Conservation (phyloP, 2,113 vertebrate species). For the Podiceps cristatus region DNA sequence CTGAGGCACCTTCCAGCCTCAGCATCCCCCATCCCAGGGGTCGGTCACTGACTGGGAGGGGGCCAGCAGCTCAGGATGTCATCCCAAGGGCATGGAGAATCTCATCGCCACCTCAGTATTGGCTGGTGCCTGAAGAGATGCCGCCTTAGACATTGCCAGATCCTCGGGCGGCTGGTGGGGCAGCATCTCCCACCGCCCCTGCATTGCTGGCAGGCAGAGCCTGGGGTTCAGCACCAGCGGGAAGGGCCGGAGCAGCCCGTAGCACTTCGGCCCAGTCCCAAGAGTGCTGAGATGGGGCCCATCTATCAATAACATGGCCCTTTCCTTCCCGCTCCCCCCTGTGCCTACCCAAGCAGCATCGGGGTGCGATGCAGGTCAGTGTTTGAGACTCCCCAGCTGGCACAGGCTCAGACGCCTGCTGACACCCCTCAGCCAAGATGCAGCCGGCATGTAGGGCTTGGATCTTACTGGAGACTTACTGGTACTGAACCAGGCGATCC, state of each 20-base stretch:
- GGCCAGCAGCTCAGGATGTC: not conserved
- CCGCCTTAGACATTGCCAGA: not conserved
- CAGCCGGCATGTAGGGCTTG: accelerated
- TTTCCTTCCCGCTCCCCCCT: accelerated
- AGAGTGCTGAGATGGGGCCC: not conserved
- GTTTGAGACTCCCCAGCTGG: not conserved
- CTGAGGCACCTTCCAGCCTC: accelerated
- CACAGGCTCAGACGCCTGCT: not conserved
- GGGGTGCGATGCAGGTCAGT: not conserved
- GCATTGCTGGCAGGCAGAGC: not conserved
- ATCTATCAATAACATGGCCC: too few species aligned
- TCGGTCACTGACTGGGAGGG: not conserved
- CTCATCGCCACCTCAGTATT: accelerated
- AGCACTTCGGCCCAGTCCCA: not conserved
- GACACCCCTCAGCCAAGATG: not conserved
- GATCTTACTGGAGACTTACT: not conserved
- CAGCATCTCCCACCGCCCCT: not conserved
- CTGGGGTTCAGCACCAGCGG: not conserved
- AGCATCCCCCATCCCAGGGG: accelerated
- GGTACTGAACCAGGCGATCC: accelerated
- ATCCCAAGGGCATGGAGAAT: not conserved
- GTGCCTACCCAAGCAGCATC: accelerated
- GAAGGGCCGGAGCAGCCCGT: not conserved
- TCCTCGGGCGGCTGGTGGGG: not conserved
- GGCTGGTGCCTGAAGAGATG: not conserved